A percentile compares a stretch with the other conserved stretches of the same genome.
Evolutionary conservation across 2,888 invertebrate species (phyloP).

Genomic region (Galerucella calmariensis): DNA sequence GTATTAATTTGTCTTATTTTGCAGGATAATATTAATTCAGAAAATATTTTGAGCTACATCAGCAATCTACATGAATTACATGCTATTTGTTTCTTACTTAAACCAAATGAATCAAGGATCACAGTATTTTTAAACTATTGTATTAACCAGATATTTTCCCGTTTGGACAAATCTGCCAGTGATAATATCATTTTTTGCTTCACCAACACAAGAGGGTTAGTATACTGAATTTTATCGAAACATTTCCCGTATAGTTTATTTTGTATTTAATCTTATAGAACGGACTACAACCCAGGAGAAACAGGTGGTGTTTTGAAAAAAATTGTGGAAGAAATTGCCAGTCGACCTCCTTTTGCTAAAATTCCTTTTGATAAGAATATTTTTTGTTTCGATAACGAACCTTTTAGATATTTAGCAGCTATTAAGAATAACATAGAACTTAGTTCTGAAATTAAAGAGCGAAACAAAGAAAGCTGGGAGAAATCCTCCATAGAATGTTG

Average conservation of each 20-base stretch:
- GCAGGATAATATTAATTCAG: conserved; percentile 50
- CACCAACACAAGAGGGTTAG: conserved; percentile 52
- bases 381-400: conserved; percentile 61
- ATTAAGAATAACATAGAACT: conserved; percentile 50
- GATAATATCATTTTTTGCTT: conserved; percentile 60
- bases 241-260: background rate
- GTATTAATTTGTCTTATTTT: background rate
- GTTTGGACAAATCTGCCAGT: conserved; percentile 58
- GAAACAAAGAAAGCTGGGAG: conserved; percentile 48
- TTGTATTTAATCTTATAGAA: background rate
- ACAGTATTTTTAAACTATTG: conserved; percentile 59
- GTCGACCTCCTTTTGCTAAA: conserved; percentile 49
- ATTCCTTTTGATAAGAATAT: conserved; percentile 52
- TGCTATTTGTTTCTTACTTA: conserved; percentile 57
- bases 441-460: conserved; percentile 29
- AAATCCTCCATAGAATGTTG: conserved; percentile 50
- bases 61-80: conserved; percentile 55
- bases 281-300: conserved; percentile 49
- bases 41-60: conserved; percentile 56
- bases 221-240: background rate
- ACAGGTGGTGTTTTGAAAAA: conserved; percentile 52
- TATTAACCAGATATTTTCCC: conserved; percentile 57
- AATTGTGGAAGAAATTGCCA: conserved; percentile 50
- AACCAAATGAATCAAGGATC: conserved; percentile 55
- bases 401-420: conserved; percentile 57